Percentiles rank a stretch among this genome's conserved stretches.
These are phyloP conservation scores for Oreocharis arfaki DNA, from an alignment of 2,113 vertebrate genomes.

Conservation along the genomic window DNA sequence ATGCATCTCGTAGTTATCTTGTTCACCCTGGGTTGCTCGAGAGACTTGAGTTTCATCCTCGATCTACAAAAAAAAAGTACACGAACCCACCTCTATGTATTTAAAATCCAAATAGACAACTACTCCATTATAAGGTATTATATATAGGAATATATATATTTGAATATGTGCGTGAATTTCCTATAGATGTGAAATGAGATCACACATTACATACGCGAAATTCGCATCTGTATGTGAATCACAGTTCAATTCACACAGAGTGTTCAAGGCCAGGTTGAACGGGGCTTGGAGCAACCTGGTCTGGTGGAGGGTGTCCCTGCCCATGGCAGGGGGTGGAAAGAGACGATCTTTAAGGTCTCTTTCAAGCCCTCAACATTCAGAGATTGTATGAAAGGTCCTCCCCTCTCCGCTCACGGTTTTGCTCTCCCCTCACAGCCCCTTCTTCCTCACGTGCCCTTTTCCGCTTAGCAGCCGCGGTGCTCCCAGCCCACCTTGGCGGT, in stretches of 20 bases:
- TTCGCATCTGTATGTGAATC: not conserved
- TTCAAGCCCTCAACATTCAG: not conserved
- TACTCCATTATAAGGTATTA: not conserved
- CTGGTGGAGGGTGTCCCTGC: not conserved
- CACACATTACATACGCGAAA: not conserved
- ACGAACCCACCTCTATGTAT: not conserved
- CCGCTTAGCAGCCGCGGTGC: accelerated
- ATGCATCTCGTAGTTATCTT: conserved; percentile 98
- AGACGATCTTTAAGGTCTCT: not conserved
- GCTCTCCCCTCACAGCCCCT: not conserved
- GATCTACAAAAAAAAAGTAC: conserved; percentile 71
- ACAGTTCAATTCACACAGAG: not conserved
- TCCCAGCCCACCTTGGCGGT: conserved; percentile 81
- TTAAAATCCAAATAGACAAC: not conserved
- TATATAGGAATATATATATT: not conserved
- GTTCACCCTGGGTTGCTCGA: conserved; percentile 91
- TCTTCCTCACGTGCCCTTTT: accelerated
- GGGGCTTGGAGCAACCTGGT: not conserved
- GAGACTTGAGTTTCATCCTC: conserved; percentile 97
- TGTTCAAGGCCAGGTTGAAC: not conserved
- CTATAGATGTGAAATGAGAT: not conserved
- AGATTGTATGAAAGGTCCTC: not conserved
- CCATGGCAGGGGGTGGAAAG: not conserved
- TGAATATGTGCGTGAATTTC: not conserved
- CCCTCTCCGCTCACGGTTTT: not conserved